Evolutionary conservation across 2,797 vertebrate genomes (phyloP).

Genomic region (Malacoraja senta): DNA sequence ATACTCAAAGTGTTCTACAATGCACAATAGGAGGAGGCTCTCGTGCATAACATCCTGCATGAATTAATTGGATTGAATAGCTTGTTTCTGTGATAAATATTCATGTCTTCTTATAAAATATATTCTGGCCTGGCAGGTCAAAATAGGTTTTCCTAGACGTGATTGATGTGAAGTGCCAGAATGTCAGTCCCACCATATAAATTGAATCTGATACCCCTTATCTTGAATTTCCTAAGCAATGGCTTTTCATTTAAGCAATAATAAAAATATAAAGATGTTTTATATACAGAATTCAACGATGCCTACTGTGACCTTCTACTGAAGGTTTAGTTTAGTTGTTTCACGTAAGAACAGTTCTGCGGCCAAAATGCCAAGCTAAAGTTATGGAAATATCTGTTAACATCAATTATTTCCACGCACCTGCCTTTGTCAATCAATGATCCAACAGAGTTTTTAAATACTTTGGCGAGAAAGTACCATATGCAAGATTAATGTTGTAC

Average conservation of each 20-base stretch:
- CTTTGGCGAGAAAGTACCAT: neutral
- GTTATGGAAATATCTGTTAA: neutral
- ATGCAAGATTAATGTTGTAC: neutral
- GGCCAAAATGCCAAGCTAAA: neutral
- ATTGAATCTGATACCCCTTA: neutral
- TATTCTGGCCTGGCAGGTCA: neutral
- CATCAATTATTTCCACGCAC: neutral
- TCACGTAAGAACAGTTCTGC: neutral
- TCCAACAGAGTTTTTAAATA: neutral
- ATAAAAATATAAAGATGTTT: neutral
- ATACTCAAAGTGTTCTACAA: too few relatives aligned
- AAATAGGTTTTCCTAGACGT: neutral
- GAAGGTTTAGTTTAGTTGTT: neutral
- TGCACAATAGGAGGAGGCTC: too few relatives aligned
- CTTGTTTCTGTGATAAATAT: too few relatives aligned
- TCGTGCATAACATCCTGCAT: too few relatives aligned
- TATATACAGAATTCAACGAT: neutral
- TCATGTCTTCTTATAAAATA: too few relatives aligned
- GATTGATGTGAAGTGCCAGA: neutral
- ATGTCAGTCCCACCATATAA: neutral
- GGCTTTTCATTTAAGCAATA: neutral
- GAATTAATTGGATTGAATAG: too few relatives aligned
- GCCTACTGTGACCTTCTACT: neutral
- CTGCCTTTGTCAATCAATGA: conserved; percentile 1
- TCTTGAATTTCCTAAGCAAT: neutral